Evolutionary conservation across 2,888 invertebrate genomes (phyloP), one percentile per base, ranked within the genome.

Genomic region (Lasioglossum malachurum): DNA sequence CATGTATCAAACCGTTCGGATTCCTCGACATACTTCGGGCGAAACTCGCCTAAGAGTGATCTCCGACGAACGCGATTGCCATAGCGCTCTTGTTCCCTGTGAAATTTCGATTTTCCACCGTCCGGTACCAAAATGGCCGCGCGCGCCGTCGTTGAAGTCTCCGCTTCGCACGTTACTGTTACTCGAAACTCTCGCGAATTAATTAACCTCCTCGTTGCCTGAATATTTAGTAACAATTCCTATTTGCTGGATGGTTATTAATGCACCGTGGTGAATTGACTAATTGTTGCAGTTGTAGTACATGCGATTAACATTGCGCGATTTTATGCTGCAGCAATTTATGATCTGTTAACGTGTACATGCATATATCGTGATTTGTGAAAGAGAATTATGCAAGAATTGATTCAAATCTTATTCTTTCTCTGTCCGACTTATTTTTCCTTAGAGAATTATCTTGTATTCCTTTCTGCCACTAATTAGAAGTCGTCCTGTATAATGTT

Each of bases 1-100:
- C 86, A 81, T 85, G 80, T 81, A 80, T 80, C 76, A 60, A 85
- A 81, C 75, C 57, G 80, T 77, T 14, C 73, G 64, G 78, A 82
- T 82, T 76, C 80, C 80, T 64, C 78, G 87, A 80, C 87, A 82
- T 73, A 77, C 86, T 71, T 79, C 60, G 73, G 46, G 71, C 16
- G 5, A 67, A 67, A 27, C 49, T 71, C 10, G 38, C 69, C 69
- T 10, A 38, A 35, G 53, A 35, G 69, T 38, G 35, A 38, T 38
- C 38, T 31, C 67, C 35, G 67, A 8, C 35, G 8, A 35, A 31
- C 31, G 31, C 67, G 67, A 67, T 35, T 67, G 31, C 35, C 4
- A 19, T 31, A 19, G 19, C 4, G 3, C 12, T 64, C 41, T 38
- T 69, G 35, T 69, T 74, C 53, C 44, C 31, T 16, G 12, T 64